Base-by-base conservation (phyloP, 2,888 invertebrate genomes). In the Lysandra coridon region DNA sequence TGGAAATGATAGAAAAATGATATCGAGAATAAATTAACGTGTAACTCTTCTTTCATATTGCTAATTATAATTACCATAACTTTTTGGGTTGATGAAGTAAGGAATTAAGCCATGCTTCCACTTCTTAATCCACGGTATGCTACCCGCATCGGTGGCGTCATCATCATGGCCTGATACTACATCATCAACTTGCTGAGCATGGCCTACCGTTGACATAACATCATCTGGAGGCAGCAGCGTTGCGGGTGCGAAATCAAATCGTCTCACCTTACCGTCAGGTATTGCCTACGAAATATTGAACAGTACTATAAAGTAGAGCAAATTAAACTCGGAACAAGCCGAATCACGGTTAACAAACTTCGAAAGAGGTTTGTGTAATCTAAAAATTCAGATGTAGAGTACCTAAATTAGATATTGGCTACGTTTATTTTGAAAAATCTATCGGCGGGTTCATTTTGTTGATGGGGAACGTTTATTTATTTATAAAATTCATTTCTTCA, bases 21-120 rank as follows among this genome's bases (percentile, higher is more conserved):
- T 40, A 6, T 6, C 6, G 40, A 40, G 6, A 40, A 40, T 6
- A 44, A 7, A 44, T 44, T 40, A 44, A 7, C 44, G 7, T 1
- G 44, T 0, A 4, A n/a, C 23, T 23, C 40, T 69, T 33, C 74
- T 23, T 64, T 69, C 1, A 80, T 57, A 23, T 44, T 12, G 33
- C 44, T 77, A 3, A 60, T 23, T 23, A 23, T 23, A 82, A 84
- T 83, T 84, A 90, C 93, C 93, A 80, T 94, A 93, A 53, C 90
- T 91, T 80, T 86, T 92, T 1, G 90, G 84, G 80, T 94, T 92
- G 14, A 93, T 92, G 80, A 88, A 93, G 80, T 88, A 94, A 0
- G 93, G 93, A 1, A 94, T 84, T 3, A 94, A 90, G 62, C 90
- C 93, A 76, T 89, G 86, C 30, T 84, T 86, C 89, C 92, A 93